A percentile compares a stretch with the other conserved stretches of the same genome.
phyloP scores from a whole-genome alignment of 2,113 vertebrate species.

The Otolemur garnettii region DNA sequence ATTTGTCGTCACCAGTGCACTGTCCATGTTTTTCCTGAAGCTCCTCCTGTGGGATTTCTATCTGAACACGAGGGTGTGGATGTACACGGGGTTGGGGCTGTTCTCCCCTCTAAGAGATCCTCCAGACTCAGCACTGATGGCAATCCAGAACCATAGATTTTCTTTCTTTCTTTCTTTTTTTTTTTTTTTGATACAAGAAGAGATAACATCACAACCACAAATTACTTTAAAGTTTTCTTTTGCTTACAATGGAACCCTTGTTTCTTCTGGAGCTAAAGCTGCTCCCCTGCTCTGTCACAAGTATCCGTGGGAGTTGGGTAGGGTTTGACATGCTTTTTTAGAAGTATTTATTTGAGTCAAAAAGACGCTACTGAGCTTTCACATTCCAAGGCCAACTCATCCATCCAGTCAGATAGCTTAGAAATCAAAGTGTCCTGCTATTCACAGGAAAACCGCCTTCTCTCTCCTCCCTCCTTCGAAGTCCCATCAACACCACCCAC shows the following conservation, averaged over 20 bases:
- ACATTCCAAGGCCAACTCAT: not conserved
- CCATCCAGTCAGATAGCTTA: not conserved
- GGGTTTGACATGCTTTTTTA: not conserved
- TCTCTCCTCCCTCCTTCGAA: not conserved
- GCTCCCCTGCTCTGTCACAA: not conserved
- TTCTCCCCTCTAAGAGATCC: not conserved
- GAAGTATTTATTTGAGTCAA: not conserved
- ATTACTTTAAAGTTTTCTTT: conserved; percentile 15
- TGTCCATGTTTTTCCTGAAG: not conserved
- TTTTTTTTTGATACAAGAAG: not conserved
- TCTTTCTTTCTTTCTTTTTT: not conserved
- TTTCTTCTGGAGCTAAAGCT: not conserved
- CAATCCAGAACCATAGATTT: not conserved
- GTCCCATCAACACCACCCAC: not conserved
- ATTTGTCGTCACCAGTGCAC: not conserved
- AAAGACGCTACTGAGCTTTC: conserved; percentile 11
- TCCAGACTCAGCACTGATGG: not conserved
- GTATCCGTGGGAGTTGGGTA: not conserved
- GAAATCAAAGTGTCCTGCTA: not conserved
- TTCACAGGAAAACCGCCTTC: not conserved
- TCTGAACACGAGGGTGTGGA: not conserved
- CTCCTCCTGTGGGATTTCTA: not conserved
- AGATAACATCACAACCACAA: conserved; percentile 12
- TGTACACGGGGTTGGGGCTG: too few relatives aligned
- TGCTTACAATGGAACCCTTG: conserved; percentile 15